Evolutionary conservation across 2,888 invertebrate genomes (phyloP).

Genomic region (Piscicola geometra): DNA sequence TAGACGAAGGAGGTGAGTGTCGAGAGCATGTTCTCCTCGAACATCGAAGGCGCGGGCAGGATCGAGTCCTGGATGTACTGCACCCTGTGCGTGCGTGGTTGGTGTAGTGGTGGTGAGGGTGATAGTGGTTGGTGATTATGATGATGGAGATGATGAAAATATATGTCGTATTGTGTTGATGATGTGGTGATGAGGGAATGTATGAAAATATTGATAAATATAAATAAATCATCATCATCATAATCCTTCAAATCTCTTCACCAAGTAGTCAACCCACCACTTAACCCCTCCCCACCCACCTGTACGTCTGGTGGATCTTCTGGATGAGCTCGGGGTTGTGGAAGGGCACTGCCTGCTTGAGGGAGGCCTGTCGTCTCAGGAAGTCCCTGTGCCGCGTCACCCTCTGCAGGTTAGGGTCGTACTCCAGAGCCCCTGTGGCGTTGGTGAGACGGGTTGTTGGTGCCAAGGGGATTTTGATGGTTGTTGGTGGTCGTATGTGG

Average conservation of each 20-base stretch:
- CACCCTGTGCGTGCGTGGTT: slow-evolving; percentile 99
- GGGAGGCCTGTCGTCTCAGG: slow-evolving; percentile 77
- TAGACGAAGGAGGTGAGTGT: slow-evolving; percentile 97
- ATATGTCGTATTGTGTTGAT: too few relatives aligned
- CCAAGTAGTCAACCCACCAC: background rate
- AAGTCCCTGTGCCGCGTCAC: slow-evolving; percentile 80
- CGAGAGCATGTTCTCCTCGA: slow-evolving; percentile 97
- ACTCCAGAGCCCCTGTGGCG: slow-evolving; percentile 89
- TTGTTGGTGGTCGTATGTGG: too few relatives aligned
- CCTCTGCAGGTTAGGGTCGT: slow-evolving; percentile 74
- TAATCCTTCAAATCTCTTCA: too few relatives aligned
- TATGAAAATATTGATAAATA: too few relatives aligned
- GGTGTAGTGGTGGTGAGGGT: slow-evolving; percentile 84
- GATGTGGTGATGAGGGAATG: too few relatives aligned
- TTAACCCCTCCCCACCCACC: too few relatives aligned
- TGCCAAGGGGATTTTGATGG: too few relatives aligned
- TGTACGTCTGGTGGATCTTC: slow-evolving; percentile 98
- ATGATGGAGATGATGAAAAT: too few relatives aligned
- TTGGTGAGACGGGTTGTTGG: too few relatives aligned
- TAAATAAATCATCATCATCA: too few relatives aligned
- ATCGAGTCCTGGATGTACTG: slow-evolving; percentile 98
- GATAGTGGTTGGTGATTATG: slow-evolving; percentile 84
- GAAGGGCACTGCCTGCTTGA: slow-evolving; percentile 74
- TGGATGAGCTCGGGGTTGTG: slow-evolving; percentile 86
- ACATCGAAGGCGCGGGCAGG: slow-evolving; percentile 94